Evolutionary conservation across 2,113 vertebrate species (phyloP).

Genomic region (Emberiza fucata): DNA sequence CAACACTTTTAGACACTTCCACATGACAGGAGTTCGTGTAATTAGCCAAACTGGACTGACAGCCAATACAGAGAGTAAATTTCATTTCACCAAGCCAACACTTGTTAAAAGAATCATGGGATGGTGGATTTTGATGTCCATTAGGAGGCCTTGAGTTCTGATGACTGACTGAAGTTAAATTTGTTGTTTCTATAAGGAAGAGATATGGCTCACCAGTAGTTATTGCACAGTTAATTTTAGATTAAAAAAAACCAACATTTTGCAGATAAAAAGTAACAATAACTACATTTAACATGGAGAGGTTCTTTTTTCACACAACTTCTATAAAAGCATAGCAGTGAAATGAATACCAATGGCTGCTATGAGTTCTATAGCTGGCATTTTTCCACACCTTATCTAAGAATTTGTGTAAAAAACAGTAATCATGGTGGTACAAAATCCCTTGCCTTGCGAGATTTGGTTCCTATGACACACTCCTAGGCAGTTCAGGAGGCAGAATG

Average conservation of each 20-base stretch:
- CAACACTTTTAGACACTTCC: background rate
- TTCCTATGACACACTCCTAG: background rate
- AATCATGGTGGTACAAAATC: background rate
- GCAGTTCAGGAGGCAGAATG: background rate
- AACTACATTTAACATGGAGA: background rate
- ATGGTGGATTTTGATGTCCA: background rate
- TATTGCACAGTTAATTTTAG: background rate
- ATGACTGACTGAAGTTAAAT: background rate
- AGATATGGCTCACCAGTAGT: background rate
- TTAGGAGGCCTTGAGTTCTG: background rate
- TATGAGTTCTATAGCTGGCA: background rate
- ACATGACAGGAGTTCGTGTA: slow-evolving; percentile 29
- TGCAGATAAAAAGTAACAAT: background rate
- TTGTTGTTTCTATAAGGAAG: background rate
- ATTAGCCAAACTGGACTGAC: background rate
- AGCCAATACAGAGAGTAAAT: background rate
- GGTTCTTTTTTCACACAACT: background rate
- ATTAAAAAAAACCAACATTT: background rate
- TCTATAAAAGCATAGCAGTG: background rate
- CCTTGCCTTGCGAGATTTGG: background rate
- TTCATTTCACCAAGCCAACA: background rate
- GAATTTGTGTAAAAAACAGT: background rate
- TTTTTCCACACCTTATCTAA: background rate
- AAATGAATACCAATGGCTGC: background rate
- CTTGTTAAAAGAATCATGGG: background rate